phyloP scores from a whole-genome alignment of 2,113 vertebrate species.

The Panthera leo region DNA sequence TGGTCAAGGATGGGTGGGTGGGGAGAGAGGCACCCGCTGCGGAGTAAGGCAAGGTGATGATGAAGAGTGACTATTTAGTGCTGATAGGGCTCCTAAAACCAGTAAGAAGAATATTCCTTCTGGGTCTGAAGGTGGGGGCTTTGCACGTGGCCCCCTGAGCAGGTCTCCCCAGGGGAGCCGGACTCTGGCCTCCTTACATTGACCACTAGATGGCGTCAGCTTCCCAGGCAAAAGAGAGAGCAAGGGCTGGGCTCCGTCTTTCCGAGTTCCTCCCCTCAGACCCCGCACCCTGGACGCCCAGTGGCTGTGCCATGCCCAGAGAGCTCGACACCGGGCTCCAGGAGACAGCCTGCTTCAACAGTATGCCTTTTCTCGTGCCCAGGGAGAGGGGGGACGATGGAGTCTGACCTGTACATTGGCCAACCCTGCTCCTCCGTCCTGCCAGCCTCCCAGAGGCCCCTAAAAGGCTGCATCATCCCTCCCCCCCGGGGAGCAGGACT shows the following conservation, averaged over 20 bases:
- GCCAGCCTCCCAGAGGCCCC: not conserved
- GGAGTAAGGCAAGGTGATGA: not conserved
- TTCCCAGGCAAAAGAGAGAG: conserved; percentile 3
- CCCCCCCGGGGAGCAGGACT: not conserved
- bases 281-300: not conserved
- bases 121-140: accelerated
- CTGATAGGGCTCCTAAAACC: not conserved
- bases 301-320: not conserved
- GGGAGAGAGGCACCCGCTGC: not conserved
- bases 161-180: not conserved
- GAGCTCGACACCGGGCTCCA: not conserved
- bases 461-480: not conserved
- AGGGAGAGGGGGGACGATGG: not conserved
- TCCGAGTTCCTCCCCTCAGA: not conserved
- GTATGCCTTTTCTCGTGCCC: not conserved
- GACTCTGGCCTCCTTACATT: accelerated
- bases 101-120: not conserved
- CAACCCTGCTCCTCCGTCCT: not conserved
- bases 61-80: not conserved
- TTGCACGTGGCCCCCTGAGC: not conserved
- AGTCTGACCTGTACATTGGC: not conserved
- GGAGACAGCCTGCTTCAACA: not conserved
- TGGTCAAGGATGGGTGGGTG: not conserved
- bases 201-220: conserved; percentile 69
- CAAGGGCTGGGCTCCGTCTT: not conserved